Conservation (phyloP, 2,797 vertebrate species). For the Acanthopagrus latus region DNA sequence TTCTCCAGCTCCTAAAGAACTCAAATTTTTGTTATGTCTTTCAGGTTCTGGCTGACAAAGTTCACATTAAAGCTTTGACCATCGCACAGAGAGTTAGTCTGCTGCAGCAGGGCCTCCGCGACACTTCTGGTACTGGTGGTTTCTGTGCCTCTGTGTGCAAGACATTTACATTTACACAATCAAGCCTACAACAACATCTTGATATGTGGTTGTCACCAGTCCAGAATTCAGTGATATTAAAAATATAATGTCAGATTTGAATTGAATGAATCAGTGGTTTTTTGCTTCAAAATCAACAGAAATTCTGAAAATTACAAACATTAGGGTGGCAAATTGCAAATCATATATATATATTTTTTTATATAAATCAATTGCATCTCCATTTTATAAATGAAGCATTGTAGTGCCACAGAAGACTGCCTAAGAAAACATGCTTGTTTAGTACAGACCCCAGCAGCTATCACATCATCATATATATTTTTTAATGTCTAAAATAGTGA, state of each 20-base stretch:
- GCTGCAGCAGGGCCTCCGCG: conserved; percentile 93
- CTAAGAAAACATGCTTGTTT: no score
- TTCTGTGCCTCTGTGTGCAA: not conserved
- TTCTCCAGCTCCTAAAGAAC: not conserved
- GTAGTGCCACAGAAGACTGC: no score
- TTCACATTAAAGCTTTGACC: conserved; percentile 92
- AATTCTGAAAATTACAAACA: not conserved
- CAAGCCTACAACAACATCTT: not conserved
- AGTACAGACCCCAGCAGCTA: no score
- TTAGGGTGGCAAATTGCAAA: no score
- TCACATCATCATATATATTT: no score
- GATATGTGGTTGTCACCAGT: not conserved
- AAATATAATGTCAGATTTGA: not conserved
- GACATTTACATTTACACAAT: not conserved
- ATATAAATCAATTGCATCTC: no score
- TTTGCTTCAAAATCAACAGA: not conserved
- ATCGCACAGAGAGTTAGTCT: conserved; percentile 96
- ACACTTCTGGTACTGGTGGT: conserved; percentile 89
- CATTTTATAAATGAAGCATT: no score
- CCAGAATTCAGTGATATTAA: not conserved
- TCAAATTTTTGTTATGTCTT: conserved; percentile 28
- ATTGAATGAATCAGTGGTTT: not conserved
- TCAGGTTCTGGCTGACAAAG: conserved; percentile 95
- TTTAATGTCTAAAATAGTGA: no score
- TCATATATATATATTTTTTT: no score